phyloP scores from a whole-genome alignment of 2,113 vertebrate genomes.

The Dinomys branickii region DNA sequence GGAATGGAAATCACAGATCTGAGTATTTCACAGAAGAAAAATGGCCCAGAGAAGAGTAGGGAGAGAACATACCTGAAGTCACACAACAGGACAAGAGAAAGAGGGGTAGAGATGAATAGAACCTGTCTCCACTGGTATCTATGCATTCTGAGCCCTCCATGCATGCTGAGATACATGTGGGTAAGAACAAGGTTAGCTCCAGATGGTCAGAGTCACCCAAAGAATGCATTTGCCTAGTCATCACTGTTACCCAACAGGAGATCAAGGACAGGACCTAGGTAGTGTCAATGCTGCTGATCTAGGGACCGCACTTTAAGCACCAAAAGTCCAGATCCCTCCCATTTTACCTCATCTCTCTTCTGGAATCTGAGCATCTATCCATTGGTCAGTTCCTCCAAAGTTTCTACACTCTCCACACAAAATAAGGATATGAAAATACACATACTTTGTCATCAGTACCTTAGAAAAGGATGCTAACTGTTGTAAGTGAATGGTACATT shows the following conservation, averaged over 20 bases:
- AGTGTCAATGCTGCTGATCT: background rate
- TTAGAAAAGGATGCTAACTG: background rate
- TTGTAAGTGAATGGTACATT: background rate
- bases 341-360: background rate
- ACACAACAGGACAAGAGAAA: background rate
- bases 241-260: background rate
- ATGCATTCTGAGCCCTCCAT: background rate
- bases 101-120: background rate
- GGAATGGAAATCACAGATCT: background rate
- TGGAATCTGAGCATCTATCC: background rate
- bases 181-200: background rate
- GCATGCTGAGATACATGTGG: background rate
- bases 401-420: background rate
- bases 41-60: background rate
- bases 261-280: no score
- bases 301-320: background rate
- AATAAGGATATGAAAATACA: background rate
- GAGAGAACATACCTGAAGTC: background rate
- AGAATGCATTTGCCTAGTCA: background rate
- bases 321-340: background rate
- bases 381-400: background rate
- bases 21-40: background rate
- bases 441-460: background rate
- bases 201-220: background rate
- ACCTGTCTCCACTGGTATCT: background rate